Conservation (phyloP, 2,113 vertebrate genomes). For the Salvelinus namaycush region DNA sequence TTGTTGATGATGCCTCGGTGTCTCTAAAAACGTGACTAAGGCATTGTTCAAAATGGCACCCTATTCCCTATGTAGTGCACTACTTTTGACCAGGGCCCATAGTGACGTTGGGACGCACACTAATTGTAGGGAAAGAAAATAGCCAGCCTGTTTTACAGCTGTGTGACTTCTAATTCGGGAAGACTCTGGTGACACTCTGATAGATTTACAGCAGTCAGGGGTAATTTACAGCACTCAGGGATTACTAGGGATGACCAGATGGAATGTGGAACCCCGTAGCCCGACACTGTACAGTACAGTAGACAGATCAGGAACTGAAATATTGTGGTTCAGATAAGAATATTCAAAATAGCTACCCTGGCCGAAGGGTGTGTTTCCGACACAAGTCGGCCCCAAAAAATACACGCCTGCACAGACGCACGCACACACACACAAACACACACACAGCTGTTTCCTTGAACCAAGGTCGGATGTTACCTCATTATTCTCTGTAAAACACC, state of each 20-base stretch:
- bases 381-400: background rate
- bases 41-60: too few relatives aligned
- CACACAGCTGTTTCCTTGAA: slow-evolving; percentile 1
- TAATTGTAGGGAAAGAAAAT: slow-evolving; percentile 50
- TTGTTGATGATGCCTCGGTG: slow-evolving; percentile 40
- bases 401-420: too few relatives aligned
- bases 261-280: background rate
- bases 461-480: background rate
- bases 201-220: slow-evolving; percentile 57
- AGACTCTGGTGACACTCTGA: slow-evolving; percentile 54
- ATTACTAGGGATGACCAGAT: too few relatives aligned
- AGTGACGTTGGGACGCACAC: too few relatives aligned
- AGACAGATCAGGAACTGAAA: background rate
- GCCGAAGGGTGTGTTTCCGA: slow-evolving; percentile 14
- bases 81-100: too few relatives aligned
- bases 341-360: background rate
- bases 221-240: too few relatives aligned
- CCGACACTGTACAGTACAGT: background rate
- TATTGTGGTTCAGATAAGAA: slow-evolving; percentile 4
- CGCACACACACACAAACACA: background rate
- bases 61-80: too few relatives aligned
- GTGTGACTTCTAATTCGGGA: slow-evolving; percentile 67
- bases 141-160: slow-evolving; percentile 54
- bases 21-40: slow-evolving; percentile 40
- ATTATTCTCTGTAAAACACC: background rate